Base-by-base conservation (phyloP, 64 coral and sea anemone genomes). In the Cladopsammia gracilis region DNA sequence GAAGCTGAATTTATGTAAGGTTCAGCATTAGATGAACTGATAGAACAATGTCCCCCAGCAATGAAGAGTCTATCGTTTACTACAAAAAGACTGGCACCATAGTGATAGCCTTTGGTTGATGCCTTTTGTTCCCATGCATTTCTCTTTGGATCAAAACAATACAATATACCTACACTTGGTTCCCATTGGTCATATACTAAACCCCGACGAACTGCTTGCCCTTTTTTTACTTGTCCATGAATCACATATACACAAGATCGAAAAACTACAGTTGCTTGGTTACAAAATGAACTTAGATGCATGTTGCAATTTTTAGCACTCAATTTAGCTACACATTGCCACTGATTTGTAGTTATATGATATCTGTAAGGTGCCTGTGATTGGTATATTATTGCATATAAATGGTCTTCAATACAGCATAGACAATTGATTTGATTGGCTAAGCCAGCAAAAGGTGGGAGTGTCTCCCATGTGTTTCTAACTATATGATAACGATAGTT, bases 61-160 rank as follows among this genome's bases (percentile, higher is more conserved):
- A 72, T 23, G 15, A 11, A 48, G 3, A 75, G 71, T 75, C 18
- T 75, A 13, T 49, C 14, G 43, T 75, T 75, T 13, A 75, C 43
- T 48, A 83, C 62, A 9, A 83, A 83, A 1, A 84, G 62, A 5
- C 26, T 68, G 11, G 80, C 49, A 9, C 20, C 19, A 67, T 65
- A 67, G 47, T 84, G 61, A 15, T 42, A 4, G 4, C n/a, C 13
- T 3, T 23, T 61, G 16, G 77, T 80, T 58, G 25, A 43, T 61
- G 57, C 54, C 12, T 44, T 26, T 18, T 61, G 25, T 45, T 80
- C 25, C 77, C 77, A 80, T 3, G 1, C 14, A 80, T 61, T 80
- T 19, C 25, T 80, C 26, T 60, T 60, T 62, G 24, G 77, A 18
- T 80, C 77, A 80, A 80, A 80, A 19, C 77, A 47, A 61, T 19